Conservation (phyloP, 2,797 vertebrate genomes). For the Lepidocolaptes lacrymiger region DNA sequence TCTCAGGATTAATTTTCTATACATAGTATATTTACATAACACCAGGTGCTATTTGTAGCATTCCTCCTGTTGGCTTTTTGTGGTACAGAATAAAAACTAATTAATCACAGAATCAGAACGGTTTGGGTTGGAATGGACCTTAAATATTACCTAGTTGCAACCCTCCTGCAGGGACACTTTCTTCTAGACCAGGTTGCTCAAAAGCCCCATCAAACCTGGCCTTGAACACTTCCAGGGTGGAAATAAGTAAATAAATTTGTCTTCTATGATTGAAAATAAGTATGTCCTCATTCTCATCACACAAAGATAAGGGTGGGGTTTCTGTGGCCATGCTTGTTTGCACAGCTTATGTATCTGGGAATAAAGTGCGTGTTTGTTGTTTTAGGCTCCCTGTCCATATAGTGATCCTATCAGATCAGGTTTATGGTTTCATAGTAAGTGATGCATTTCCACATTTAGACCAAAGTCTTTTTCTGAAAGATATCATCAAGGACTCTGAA, state of each 20-base stretch:
- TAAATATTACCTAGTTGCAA: background rate
- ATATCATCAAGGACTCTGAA: background rate
- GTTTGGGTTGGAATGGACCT: background rate
- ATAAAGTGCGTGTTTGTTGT: background rate
- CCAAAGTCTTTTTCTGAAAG: background rate
- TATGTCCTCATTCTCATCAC: background rate
- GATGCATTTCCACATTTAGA: background rate
- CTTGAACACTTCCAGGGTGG: background rate
- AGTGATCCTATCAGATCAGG: background rate
- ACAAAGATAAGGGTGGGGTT: accelerated
- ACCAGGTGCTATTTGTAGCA: background rate
- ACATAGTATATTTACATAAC: background rate
- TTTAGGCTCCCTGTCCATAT: background rate
- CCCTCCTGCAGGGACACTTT: background rate
- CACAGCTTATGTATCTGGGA: background rate
- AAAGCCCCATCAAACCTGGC: background rate
- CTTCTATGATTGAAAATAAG: background rate
- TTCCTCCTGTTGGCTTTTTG: background rate
- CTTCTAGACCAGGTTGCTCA: background rate
- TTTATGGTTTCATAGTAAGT: background rate
- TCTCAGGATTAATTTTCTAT: background rate
- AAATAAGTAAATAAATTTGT: background rate
- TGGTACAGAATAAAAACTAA: background rate
- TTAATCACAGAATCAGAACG: background rate
- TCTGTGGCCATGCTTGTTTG: background rate